Evolutionary conservation across 2,113 vertebrate species (phyloP), one percentile per base, ranked within the genome.

Genomic region (Balaenoptera acutorostrata): DNA sequence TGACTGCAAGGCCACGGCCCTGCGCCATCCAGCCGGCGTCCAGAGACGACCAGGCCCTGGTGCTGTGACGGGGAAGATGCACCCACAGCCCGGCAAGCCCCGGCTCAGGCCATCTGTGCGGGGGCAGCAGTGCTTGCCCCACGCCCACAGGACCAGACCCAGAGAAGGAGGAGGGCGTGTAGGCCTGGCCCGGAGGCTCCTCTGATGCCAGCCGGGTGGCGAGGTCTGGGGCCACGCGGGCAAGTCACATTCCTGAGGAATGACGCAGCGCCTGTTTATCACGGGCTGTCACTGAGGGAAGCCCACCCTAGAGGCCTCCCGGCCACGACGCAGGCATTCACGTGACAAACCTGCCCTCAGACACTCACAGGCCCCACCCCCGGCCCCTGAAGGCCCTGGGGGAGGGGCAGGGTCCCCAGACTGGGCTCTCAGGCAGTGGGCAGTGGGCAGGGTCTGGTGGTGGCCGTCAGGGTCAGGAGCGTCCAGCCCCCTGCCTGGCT

Each of bases 341-440:
- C n/a, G 23, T 0, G 29, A 46, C 61, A 71, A 3, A n/a, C 8
- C 44, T 2, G 2, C 41, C 55, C 68, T 17, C 2, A 0, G 15
- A 52, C 3, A 3, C 25, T 27, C 63, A 2, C 3, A 0, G 5
- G n/a, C 52, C 29, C 23, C 4, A 8, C 6, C 2, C 74, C 49
- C 0, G 46, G 68, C 39, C 12, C 46, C 3, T 0, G 1, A 3
- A 13, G 27, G 1, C 15, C 33, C 46, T 5, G 0, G 12, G 3
- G 1, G 6, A 25, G 12, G 36, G 8, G 20, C 74, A 0, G 46
- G 21, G 39, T 1, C 52, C 55, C 33, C n/a, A 52, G 31, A 1
- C 25, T 21, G 0, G 63, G 61, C 5, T 77, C 88, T n/a, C 10
- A 2, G 27, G 10, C 6, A 0, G 31, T 0, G 1, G 46, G 4